Evolutionary conservation across 1,140 invertebrate genomes (phyloP).

Genomic region (Vollenhovia emeryi): DNA sequence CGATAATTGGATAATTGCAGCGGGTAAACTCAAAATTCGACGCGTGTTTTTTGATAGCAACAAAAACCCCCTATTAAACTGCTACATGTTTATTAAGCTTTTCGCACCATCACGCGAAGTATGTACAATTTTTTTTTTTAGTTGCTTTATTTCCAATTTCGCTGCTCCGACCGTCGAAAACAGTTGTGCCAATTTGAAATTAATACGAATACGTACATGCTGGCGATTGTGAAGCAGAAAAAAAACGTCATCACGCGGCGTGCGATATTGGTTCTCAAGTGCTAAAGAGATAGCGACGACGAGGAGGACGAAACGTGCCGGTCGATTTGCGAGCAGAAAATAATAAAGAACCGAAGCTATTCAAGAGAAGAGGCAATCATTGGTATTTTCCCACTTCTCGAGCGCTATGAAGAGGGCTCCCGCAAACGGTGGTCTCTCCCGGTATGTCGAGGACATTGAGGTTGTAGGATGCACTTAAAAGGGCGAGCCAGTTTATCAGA

Average conservation of each 20-base stretch:
- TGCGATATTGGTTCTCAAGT: background rate
- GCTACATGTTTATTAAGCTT: background rate
- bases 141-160: background rate
- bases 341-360: slow-evolving; percentile 17
- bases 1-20: slow-evolving; percentile 79
- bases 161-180: background rate
- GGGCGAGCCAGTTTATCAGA: slow-evolving; percentile 31
- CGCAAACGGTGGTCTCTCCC: background rate
- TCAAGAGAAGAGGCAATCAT: slow-evolving; percentile 23
- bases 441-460: background rate
- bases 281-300: background rate
- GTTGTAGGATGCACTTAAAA: slow-evolving; percentile 19
- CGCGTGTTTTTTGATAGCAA: background rate
- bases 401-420: slow-evolving; percentile 7
- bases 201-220: background rate
- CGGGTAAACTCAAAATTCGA: slow-evolving; percentile 47
- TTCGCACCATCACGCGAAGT: background rate
- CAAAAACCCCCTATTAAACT: background rate
- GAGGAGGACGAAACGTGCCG: background rate
- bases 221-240: background rate
- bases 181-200: background rate
- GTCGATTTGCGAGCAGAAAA: slow-evolving; percentile 4
- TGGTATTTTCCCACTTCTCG: slow-evolving; percentile 13
- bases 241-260: background rate
- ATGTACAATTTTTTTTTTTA: background rate